Conservation (phyloP, 1,140 invertebrate genomes). For the Drosophila baimaii region DNA sequence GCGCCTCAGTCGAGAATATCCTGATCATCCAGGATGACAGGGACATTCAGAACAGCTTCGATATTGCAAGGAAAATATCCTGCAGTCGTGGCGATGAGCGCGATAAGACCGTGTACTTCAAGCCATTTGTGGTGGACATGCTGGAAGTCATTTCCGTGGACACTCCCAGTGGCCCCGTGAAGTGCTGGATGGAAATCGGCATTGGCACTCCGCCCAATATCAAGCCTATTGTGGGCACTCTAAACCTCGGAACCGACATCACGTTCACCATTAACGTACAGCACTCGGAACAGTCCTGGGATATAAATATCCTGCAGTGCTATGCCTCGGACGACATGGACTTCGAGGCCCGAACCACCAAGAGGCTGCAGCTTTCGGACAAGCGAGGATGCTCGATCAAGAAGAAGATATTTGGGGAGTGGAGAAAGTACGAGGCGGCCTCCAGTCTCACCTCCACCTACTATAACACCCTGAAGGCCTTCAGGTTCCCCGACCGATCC, state of each 20-base stretch:
- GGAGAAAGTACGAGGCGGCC: slow-evolving; percentile 87
- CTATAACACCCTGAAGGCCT: slow-evolving; percentile 89
- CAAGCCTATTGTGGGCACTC: slow-evolving; percentile 80
- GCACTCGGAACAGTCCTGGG: slow-evolving; percentile 87
- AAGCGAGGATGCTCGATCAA: slow-evolving; percentile 88
- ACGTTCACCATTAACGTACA: slow-evolving; percentile 89
- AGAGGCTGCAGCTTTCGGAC: slow-evolving; percentile 88
- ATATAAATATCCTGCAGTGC: slow-evolving; percentile 89
- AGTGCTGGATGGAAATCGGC: slow-evolving; percentile 92
- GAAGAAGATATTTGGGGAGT: slow-evolving; percentile 88
- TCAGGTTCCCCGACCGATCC: slow-evolving; percentile 89
- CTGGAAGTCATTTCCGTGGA: slow-evolving; percentile 88
- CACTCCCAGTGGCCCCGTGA: slow-evolving; percentile 86
- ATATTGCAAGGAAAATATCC: slow-evolving; percentile 87
- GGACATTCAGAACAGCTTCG: slow-evolving; percentile 87
- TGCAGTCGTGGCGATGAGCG: slow-evolving; percentile 85
- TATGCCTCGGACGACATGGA: slow-evolving; percentile 89
- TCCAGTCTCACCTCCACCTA: slow-evolving; percentile 87
- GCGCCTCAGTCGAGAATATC: slow-evolving; percentile 87
- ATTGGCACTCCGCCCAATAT: slow-evolving; percentile 89
- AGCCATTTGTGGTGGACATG: slow-evolving; percentile 90
- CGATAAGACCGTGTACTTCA: slow-evolving; percentile 88
- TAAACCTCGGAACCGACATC: slow-evolving; percentile 89
- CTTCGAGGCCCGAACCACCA: slow-evolving; percentile 87
- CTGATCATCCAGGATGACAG: slow-evolving; percentile 88